Base-by-base conservation (phyloP, 2,888 invertebrate genomes). In the Steinernema carpocapsae region DNA sequence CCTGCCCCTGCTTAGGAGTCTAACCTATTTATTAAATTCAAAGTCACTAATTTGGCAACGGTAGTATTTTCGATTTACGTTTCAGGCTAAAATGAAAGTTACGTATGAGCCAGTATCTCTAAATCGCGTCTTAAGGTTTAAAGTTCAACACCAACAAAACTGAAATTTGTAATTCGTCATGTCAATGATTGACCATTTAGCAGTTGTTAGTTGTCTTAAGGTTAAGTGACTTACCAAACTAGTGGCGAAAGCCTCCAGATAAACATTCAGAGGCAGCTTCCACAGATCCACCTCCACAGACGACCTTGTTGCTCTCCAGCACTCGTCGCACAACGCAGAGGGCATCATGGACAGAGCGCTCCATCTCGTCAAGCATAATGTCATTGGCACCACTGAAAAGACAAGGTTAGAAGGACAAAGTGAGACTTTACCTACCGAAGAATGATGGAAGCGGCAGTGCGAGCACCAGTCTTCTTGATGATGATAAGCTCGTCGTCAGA, bases 311-410 rank as follows among this genome's bases (percentile, higher is more conserved):
- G 76, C 95, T 94, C 91, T 99, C 99, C 80, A 97, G 91, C 74
- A 99, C 97, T 81, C 99, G 91, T 84, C 95, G 94, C 42, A 99
- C 95, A 0, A 94, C 97, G 88, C 96, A 97, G 71, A 99, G 91
- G 7, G 99, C 94, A 90, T 99, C 99, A 89, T 99, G 99, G 32
- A 99, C 91, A 0, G 97, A 97, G 32, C 99, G 92, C 90, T 99
- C 99, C 97, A 99, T 97, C 91, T 99, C 99, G 89, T 99, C 99
- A 88, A 96, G 94, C 91, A 97, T 97, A 88, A 94, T 95, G 90
- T 99, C 99, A 86, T 97, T 99, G 4, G 99, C 97, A 12, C 99
- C 99, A 81, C 87, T 84, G 72, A 46, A 78, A 73, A 42, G 37
- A 3, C 19, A 59, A 32, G 22, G 7, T 6, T 72, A 32, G 14